phyloP scores from a whole-genome alignment of 2,797 vertebrate genomes.

The Leptodactylus fallax region DNA sequence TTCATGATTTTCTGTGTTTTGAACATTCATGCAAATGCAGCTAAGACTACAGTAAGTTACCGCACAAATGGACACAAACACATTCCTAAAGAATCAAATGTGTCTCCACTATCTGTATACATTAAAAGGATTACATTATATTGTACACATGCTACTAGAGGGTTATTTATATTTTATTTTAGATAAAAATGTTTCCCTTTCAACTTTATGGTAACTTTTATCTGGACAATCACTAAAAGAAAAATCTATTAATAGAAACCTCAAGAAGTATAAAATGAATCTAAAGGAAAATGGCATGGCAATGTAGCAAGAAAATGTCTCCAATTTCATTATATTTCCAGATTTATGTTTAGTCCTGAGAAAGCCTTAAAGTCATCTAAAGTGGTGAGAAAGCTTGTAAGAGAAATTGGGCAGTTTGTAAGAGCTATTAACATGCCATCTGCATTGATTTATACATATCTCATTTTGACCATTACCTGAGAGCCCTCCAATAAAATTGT shows the following conservation, averaged over 20 bases:
- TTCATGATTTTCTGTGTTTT: too few species aligned
- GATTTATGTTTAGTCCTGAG: slow-evolving; percentile 27
- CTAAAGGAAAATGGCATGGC: neutral
- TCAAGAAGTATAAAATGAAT: neutral
- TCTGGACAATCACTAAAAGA: neutral
- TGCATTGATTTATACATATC: slow-evolving; percentile 49
- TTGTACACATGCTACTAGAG: neutral
- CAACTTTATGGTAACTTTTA: neutral
- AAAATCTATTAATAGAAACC: slow-evolving; percentile 10
- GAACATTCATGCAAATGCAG: too few species aligned
- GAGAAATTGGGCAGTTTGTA: slow-evolving; percentile 33
- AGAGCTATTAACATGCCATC: slow-evolving; percentile 41
- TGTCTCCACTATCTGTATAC: too few species aligned
- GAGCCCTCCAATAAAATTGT: slow-evolving; percentile 10
- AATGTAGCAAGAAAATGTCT: slow-evolving; percentile 6
- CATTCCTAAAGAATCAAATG: too few species aligned
- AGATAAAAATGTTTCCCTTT: neutral
- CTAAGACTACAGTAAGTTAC: too few species aligned
- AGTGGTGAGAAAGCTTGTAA: slow-evolving; percentile 21
- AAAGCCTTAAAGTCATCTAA: slow-evolving; percentile 38
- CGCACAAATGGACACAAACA: too few species aligned
- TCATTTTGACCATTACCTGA: slow-evolving; percentile 20
- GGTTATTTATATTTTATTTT: neutral
- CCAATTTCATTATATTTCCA: slow-evolving; percentile 1
- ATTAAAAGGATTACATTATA: too few species aligned